phyloP scores from a whole-genome alignment of 2,797 vertebrate species.

The Typhlichthys subterraneus region DNA sequence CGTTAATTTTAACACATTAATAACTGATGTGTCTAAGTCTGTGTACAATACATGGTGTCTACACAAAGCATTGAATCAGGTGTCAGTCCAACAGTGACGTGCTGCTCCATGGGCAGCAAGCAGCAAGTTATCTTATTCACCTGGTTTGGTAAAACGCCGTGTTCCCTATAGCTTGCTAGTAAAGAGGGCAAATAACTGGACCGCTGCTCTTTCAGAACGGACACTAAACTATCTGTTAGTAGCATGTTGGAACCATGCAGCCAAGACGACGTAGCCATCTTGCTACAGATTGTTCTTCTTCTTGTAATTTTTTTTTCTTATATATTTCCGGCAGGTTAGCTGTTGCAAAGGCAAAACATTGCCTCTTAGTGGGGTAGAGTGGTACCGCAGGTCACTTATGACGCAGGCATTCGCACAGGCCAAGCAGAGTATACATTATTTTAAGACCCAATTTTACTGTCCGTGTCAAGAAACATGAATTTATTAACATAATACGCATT shows the following conservation, averaged over 20 bases:
- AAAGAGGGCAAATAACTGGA: conserved; percentile 62
- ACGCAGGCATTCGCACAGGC: too few relatives aligned
- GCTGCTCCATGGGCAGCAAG: neutral
- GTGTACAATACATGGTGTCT: too few relatives aligned
- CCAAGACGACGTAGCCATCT: conserved; percentile 80
- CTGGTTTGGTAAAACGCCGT: conserved; percentile 75
- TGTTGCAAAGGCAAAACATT: neutral
- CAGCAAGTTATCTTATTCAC: conserved; percentile 41
- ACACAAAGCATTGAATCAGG: too few relatives aligned
- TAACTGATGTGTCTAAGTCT: too few relatives aligned
- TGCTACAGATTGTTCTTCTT: conserved; percentile 29
- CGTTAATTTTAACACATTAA: neutral
- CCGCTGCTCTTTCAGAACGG: conserved; percentile 75
- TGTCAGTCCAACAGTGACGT: neutral
- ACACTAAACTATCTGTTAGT: conserved; percentile 77
- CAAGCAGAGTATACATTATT: too few relatives aligned
- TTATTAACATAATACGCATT: too few relatives aligned
- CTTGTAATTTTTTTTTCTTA: conserved; percentile 45
- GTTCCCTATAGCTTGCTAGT: conserved; percentile 68
- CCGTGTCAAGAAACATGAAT: too few relatives aligned
- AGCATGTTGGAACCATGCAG: conserved; percentile 75
- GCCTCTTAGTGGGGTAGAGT: neutral
- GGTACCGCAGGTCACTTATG: neutral
- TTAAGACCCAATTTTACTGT: too few relatives aligned
- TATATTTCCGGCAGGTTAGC: too few relatives aligned